A percentile compares a stretch with the other conserved stretches of the same genome.
Evolutionary conservation across 2,888 invertebrate species (phyloP).

Genomic region (Harpalus rufipes): DNA sequence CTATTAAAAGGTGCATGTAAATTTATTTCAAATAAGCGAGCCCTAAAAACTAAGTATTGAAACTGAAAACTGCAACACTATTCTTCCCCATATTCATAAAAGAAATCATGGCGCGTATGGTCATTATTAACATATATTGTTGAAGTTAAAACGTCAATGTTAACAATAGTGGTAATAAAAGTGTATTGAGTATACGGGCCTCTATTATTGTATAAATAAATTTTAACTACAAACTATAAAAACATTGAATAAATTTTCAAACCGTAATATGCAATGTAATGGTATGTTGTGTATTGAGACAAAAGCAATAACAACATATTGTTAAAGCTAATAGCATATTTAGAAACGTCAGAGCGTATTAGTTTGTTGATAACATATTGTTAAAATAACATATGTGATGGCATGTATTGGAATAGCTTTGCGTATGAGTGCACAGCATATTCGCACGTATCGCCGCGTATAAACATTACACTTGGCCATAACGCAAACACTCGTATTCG

Average conservation of each 20-base stretch:
- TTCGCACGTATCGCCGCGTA: conserved; percentile 41
- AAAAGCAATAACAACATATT: conserved; percentile 7
- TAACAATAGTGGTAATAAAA: no score
- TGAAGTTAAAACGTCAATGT: no score
- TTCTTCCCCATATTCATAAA: no score
- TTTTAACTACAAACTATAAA: no score
- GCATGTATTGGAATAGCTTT: conserved; percentile 35
- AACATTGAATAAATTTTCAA: neutral
- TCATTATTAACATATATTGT: no score
- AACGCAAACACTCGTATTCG: conserved; percentile 34
- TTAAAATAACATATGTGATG: conserved; percentile 31
- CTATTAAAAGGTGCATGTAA: no score
- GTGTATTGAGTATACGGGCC: no score
- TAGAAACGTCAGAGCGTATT: conserved; percentile 22
- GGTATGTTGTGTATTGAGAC: neutral
- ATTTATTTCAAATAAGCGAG: no score
- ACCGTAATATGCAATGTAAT: neutral
- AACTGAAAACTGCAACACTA: no score
- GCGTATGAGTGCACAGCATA: conserved; percentile 37
- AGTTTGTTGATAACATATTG: conserved; percentile 31
- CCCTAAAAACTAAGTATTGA: no score
- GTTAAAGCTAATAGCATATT: conserved; percentile 16
- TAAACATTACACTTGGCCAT: conserved; percentile 54
- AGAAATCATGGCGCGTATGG: no score
- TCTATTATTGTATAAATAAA: no score